Conservation (phyloP, 2,113 vertebrate genomes). For the Catharus fuscescens region DNA sequence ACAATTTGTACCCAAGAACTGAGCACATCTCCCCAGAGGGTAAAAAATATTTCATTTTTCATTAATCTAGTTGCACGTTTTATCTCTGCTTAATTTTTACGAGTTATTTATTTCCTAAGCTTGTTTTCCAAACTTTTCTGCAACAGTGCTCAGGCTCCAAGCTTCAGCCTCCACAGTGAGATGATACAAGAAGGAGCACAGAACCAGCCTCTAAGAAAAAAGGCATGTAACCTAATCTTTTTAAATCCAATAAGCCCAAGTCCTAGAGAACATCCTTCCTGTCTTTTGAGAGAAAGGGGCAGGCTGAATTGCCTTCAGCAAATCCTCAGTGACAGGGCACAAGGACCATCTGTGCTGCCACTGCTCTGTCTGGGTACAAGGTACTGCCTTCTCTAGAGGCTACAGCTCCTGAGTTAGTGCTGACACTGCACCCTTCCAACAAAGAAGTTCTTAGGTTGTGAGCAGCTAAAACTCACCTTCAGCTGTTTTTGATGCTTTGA, state of each 20-base stretch:
- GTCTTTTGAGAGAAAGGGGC: not conserved
- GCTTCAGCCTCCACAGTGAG: not conserved
- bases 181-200: not conserved
- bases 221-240: not conserved
- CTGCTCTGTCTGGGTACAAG: not conserved
- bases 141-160: fast-evolving
- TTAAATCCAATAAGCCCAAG: slow-evolving; percentile 7
- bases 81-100: not conserved
- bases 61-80: not conserved
- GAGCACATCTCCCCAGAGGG: not conserved
- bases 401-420: not conserved
- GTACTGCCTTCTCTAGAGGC: not conserved
- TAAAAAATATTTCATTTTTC: not conserved
- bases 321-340: not conserved
- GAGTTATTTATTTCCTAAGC: not conserved
- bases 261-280: not conserved
- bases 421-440: not conserved
- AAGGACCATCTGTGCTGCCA: not conserved
- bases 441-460: not conserved
- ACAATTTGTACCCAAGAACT: not conserved
- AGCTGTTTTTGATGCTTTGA: slow-evolving; percentile 83
- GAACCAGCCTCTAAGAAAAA: not conserved
- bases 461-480: slow-evolving; percentile 74
- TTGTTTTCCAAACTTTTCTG: not conserved
- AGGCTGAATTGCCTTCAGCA: not conserved